Base-by-base conservation (phyloP, 2,888 invertebrate species). In the Drosophila pegasa region DNA sequence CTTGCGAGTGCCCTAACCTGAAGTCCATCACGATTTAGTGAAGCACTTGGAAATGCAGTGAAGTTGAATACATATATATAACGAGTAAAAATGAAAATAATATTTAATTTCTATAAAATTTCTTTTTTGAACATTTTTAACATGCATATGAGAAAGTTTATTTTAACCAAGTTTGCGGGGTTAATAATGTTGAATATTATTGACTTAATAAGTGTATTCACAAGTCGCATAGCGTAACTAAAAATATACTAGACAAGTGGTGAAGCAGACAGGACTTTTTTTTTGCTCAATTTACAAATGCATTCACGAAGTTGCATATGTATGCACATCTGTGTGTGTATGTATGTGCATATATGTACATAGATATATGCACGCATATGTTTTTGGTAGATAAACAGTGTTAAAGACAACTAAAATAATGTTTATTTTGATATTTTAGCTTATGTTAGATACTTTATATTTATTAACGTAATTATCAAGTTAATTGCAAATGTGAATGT, bases 261-360 rank as follows among this genome's bases (percentile, higher is more conserved):
- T 65, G 22, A n/a, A 48, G 51, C 22, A 20, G 35, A 52, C 59
- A 59, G 52, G 45, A 59, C 37, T 29, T n/a, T n/a, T 43, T 54
- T 43, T 37, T 35, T 45, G 22, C 9, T 35, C 14, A 31, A 47
- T 5, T 25, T 20, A 12, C 3, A 45, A 51, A 27, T 51, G 60
- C 55, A 50, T 43, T 48, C n/a, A n/a, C 12, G 22, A 29, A 29
- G 16, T 10, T 45, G 12, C 25, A 40, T 29, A 29, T 47, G 5
- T 14, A 22, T 6, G 16, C 29, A 9, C 3, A 14, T 3, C 18
- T 33, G 9, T 31, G 31, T 31, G 31, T 10, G 31, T 31, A 31
- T 31, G 25, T 25, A 25, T 25, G 6, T 6, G 6, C 25, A 31
- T 31, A 31, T 10, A 31, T 31, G 4, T 31, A 31, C 8, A 8